These are phyloP conservation scores for Pyrgilauda ruficollis DNA, from an alignment of 2,113 vertebrate genomes.

Conservation along the genomic window DNA sequence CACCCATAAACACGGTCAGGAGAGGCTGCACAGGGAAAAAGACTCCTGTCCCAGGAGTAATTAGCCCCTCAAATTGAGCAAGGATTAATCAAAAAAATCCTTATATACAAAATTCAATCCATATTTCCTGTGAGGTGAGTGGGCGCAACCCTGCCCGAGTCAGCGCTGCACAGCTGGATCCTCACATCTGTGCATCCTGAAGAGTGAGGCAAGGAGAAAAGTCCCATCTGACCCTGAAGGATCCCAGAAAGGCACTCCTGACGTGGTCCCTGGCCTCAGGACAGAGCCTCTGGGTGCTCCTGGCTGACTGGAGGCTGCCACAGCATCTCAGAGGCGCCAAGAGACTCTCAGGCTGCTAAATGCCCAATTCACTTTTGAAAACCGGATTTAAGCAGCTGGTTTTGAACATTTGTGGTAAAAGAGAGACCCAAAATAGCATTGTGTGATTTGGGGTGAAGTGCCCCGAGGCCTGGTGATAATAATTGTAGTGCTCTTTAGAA, in stretches of 20 bases:
- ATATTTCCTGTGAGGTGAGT: background rate
- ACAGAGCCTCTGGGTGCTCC: background rate
- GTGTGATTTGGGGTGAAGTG: constrained; percentile 64
- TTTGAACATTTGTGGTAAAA: constrained; percentile 43
- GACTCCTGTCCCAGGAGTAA: background rate
- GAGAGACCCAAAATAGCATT: constrained; percentile 35
- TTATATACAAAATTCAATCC: background rate
- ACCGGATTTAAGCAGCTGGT: background rate
- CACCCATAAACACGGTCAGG: background rate
- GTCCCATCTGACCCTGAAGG: background rate
- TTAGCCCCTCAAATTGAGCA: constrained; percentile 7
- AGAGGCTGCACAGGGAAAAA: background rate
- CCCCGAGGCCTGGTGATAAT: constrained; percentile 42
- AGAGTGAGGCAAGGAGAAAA: background rate
- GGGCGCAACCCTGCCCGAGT: accelerated
- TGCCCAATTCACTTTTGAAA: constrained; percentile 18
- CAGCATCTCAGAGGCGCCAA: accelerated
- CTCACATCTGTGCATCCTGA: background rate
- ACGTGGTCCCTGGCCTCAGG: accelerated
- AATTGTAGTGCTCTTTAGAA: constrained; percentile 28
- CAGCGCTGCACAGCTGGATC: background rate
- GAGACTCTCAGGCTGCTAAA: background rate
- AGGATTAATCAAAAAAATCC: background rate
- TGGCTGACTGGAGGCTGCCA: background rate
- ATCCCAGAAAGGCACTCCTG: background rate